Evolutionary conservation across 2,888 invertebrate genomes (phyloP).

Genomic region (Tubiluchus corallicola): DNA sequence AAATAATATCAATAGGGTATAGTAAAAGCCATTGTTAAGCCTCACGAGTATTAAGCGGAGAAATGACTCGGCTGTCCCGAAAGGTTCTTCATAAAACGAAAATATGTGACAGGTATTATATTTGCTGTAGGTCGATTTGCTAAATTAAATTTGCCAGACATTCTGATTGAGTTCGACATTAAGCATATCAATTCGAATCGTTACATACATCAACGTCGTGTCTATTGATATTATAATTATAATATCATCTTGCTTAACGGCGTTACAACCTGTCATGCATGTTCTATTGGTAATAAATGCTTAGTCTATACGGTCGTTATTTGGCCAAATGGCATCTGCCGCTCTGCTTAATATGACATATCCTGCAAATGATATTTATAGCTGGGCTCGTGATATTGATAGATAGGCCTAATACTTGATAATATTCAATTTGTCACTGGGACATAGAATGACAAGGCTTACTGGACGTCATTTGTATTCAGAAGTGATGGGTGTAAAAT

Average conservation of each 20-base stretch:
- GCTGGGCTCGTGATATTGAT: not conserved
- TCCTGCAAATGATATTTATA: not conserved
- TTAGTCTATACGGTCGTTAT: not conserved
- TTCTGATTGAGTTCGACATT: not conserved
- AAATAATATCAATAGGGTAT: constrained; percentile 1
- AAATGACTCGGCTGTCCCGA: not conserved
- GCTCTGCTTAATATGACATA: not conserved
- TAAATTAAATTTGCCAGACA: not conserved
- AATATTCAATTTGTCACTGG: not conserved
- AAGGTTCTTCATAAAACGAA: not conserved
- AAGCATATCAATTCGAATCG: constrained; percentile 1
- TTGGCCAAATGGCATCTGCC: not conserved
- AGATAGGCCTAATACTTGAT: not conserved
- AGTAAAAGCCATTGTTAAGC: not conserved
- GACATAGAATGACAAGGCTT: not conserved
- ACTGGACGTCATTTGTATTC: no score
- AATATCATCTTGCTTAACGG: no score
- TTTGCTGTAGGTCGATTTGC: not conserved
- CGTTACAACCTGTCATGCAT: not conserved
- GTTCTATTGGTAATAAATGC: not conserved
- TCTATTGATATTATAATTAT: not conserved
- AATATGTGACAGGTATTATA: constrained; percentile 1
- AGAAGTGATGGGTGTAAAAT: no score
- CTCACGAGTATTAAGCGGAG: no score
- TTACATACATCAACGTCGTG: constrained; percentile 1